Evolutionary conservation across 1,140 invertebrate genomes (phyloP), one percentile per base, ranked within the genome.

Genomic region (Diorhabda sublineata): DNA sequence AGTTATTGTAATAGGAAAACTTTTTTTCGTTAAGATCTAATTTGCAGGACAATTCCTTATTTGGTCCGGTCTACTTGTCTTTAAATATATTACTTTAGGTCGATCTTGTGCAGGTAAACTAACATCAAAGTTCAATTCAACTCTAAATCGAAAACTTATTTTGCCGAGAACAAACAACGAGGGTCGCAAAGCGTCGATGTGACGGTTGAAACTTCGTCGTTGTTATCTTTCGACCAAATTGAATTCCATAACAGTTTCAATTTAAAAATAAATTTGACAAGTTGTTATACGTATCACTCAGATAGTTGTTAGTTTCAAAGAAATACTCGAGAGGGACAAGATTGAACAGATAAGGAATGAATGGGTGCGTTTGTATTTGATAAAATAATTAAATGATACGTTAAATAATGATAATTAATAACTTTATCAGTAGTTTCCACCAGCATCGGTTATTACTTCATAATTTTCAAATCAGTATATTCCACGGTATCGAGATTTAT

Each of bases 71-170:
- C 26, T 26, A 26, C 47, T 52, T n/a, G 6, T 52, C 47, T 8
- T n/a, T 52, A 52, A 52, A 52, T n/a, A 52, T 52, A 52, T 52
- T 52, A 52, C 47, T 52, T 52, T 52, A n/a, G n/a, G 47, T 52
- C 47, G 47, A 52, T n/a, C 47, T n/a, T 52, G 6, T 52, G 6
- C n/a, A 52, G 47, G 47, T 52, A 52, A 52, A 52, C 47, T 52
- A 52, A n/a, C n/a, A 26, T 26, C 26, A 52, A 52, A 52, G 47
- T 52, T 52, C 6, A n/a, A n/a, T 52, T n/a, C n/a, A 52, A 52
- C 47, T 52, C 47, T 52, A 52, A 52, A 52, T 8, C 47, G 47
- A 52, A 52, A 52, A 52, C 47, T 52, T 52, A 52, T 52, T 52
- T 52, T n/a, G 6, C 4, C 47, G 47, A n/a, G 47, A 52, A 52